Percentiles rank a stretch among this genome's conserved stretches.
Conservation (phyloP, 2,888 invertebrate genomes). For the Epiblema foenella region DNA sequence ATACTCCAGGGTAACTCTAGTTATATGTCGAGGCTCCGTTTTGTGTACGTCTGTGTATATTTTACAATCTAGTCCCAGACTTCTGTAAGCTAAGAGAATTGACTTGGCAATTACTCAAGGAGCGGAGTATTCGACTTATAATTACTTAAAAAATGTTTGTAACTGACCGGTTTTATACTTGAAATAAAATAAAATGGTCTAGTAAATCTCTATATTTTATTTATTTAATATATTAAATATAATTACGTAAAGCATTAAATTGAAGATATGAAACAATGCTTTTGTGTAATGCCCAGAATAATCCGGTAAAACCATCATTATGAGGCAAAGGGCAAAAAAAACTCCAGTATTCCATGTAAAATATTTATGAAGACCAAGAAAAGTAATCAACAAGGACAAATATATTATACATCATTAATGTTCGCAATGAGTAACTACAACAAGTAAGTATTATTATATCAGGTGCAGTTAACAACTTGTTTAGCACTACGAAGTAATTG, state of each 20-base stretch:
- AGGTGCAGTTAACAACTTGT: constrained; percentile 66
- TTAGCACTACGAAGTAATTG: constrained; percentile 73
- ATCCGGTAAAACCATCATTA: neutral
- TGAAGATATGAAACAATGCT: neutral
- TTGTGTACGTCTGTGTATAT: constrained; percentile 14
- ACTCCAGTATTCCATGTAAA: constrained; percentile 68
- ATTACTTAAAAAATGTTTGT: constrained; percentile 38
- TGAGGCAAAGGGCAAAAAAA: constrained; percentile 50
- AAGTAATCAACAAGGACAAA: constrained; percentile 72
- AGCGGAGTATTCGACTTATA: constrained; percentile 32
- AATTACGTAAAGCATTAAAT: too few species aligned
- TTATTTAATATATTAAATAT: neutral
- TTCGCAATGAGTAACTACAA: constrained; percentile 79
- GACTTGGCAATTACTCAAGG: constrained; percentile 1
- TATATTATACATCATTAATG: constrained; percentile 81
- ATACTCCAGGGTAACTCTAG: constrained; percentile 30
- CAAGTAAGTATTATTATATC: constrained; percentile 69
- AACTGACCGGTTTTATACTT: constrained; percentile 43
- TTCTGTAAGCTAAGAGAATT: constrained; percentile 28
- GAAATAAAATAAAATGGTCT: constrained; percentile 77
- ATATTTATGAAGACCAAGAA: constrained; percentile 84
- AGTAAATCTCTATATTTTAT: constrained; percentile 60
- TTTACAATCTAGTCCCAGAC: constrained; percentile 39
- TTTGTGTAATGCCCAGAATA: neutral
- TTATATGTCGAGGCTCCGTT: constrained; percentile 26